Evolutionary conservation across 2,888 invertebrate species (phyloP), one percentile per base, ranked within the genome.

Genomic region (Yponomeuta evonymella): DNA sequence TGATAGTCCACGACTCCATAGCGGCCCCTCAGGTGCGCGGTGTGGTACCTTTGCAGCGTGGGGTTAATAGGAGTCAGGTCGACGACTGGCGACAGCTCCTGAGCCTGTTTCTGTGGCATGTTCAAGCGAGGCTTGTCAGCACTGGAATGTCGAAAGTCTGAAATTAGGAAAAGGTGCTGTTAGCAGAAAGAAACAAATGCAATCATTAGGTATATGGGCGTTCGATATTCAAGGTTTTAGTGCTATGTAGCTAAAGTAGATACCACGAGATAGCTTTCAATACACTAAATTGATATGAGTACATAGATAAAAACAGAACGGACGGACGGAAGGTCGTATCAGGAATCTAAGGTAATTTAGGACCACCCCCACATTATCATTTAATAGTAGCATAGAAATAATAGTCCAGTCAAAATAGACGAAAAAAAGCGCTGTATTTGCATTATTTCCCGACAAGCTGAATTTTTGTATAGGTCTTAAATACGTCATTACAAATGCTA

Each of bases 61-160:
- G 86, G 84, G 72, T 85, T 85, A 70, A 87, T 80, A 43, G 83
- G 78, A 73, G 85, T 84, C 64, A 89, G 74, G 75, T 87, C 83
- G 72, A 85, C 76, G 69, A 80, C 79, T 73, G 83, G 81, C 73
- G 80, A 79, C 74, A 80, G 82, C 67, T 82, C 81, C 76, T 82
- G 84, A 73, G 77, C 76, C 75, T 79, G 76, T 76, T 76, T 82
- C 75, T 80, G 80, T 74, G 83, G 83, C 77, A 81, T 78, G 76
- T 84, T 85, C 79, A 81, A 80, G 79, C 83, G 82, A 79, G 87
- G 86, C 79, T 85, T 90, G 87, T 92, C 93, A 93, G 92, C 93
- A 88, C 89, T 93, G 91, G 94, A 94, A 94, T 92, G 94, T 94
- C 94, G 94, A 94, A 93, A 94, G 92, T 93, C 94, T 94, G 92